phyloP scores from a whole-genome alignment of 2,113 vertebrate species.

The Stegostoma tigrinum region DNA sequence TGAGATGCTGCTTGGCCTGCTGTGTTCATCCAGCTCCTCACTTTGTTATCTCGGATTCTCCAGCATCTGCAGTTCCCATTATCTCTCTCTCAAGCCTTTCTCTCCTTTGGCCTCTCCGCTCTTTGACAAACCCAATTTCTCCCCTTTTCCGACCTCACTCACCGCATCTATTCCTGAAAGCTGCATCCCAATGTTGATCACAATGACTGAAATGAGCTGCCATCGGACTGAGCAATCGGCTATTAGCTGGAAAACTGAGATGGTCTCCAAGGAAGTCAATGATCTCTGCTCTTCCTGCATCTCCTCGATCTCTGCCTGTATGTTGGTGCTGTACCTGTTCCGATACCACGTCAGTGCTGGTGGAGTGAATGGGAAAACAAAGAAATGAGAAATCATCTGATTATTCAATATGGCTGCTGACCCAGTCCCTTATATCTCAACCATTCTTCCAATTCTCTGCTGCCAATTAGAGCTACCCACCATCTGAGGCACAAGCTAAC shows the following conservation, averaged over 20 bases:
- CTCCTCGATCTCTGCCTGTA: slow-evolving; percentile 71
- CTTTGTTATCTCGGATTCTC: no score
- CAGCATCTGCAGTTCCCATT: no score
- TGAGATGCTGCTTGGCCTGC: no score
- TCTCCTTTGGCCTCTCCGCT: not conserved
- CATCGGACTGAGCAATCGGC: slow-evolving; percentile 61
- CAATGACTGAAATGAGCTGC: slow-evolving; percentile 70
- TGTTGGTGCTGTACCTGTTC: slow-evolving; percentile 47
- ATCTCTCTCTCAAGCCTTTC: not conserved
- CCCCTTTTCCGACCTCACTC: slow-evolving; percentile 42
- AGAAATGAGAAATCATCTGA: not conserved
- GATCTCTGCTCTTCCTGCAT: slow-evolving; percentile 75
- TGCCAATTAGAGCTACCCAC: not conserved
- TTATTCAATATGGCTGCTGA: not conserved
- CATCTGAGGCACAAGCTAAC: not conserved
- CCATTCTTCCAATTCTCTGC: not conserved
- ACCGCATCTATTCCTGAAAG: slow-evolving; percentile 83
- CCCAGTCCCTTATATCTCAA: not conserved
- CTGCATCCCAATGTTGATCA: slow-evolving; percentile 80
- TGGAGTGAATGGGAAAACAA: not conserved
- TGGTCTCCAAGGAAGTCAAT: slow-evolving; percentile 57
- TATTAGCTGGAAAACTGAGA: slow-evolving; percentile 63
- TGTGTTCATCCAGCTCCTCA: no score
- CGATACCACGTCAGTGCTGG: slow-evolving; percentile 67
- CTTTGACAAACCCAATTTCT: no score